Percentiles rank a stretch among this genome's conserved stretches.
These are phyloP conservation scores for Harpegnathos saltator DNA, from an alignment of 1,140 invertebrate species.

Conservation along the genomic window DNA sequence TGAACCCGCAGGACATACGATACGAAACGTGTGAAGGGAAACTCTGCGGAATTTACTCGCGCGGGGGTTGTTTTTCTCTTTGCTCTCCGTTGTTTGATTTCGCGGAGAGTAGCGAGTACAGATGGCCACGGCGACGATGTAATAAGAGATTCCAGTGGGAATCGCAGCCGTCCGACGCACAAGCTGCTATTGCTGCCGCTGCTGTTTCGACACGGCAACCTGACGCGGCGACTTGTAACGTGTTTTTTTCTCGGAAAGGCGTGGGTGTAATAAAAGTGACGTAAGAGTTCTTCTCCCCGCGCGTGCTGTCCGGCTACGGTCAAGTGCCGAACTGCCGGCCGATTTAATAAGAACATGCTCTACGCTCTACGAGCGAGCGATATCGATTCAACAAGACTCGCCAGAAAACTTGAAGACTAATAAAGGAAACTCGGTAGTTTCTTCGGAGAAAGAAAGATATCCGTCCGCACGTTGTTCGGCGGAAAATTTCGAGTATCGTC, in stretches of 20 bases:
- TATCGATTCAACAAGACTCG: neutral
- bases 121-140: constrained; percentile 2
- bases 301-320: too few relatives aligned
- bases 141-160: neutral
- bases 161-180: neutral
- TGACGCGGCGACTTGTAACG: neutral
- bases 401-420: neutral
- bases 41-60: neutral
- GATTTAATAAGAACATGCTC: neutral
- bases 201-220: neutral
- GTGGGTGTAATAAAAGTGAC: neutral
- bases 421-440: neutral
- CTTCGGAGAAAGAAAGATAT: too few relatives aligned
- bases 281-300: neutral
- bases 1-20: neutral
- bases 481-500: too few relatives aligned
- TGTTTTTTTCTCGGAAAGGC: neutral
- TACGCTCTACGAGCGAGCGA: neutral
- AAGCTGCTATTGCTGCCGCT: neutral
- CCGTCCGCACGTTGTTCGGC: too few relatives aligned
- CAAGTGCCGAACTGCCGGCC: neutral
- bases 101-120: neutral
- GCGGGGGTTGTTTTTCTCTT: neutral
- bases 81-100: neutral
- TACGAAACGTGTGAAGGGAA: neutral